Percentiles rank a stretch among this genome's conserved stretches.
phyloP scores from a whole-genome alignment of 2,113 vertebrate genomes.

The Muntiacus reevesi region DNA sequence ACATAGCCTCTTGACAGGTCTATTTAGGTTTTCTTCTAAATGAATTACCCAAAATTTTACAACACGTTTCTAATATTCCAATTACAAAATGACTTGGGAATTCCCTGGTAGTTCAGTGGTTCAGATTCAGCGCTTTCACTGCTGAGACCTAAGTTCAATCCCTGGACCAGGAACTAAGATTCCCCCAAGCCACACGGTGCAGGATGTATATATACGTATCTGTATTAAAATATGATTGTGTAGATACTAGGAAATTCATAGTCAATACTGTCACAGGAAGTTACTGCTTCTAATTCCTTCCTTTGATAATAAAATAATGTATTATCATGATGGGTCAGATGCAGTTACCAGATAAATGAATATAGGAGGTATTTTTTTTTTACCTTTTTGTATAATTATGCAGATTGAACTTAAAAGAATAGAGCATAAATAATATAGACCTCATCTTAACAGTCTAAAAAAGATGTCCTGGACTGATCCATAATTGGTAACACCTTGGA shows the following conservation, averaged over 20 bases:
- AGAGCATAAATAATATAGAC: neutral
- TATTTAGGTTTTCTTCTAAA: neutral
- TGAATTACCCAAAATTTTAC: neutral
- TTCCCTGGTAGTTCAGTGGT: neutral
- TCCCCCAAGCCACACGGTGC: neutral
- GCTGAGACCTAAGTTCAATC: neutral
- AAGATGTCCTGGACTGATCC: neutral
- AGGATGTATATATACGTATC: neutral
- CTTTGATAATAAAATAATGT: neutral
- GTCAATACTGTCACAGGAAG: neutral
- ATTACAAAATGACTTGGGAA: neutral
- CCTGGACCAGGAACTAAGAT: neutral
- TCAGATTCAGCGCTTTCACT: neutral
- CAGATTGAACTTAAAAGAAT: neutral
- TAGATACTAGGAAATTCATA: neutral
- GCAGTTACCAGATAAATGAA: neutral
- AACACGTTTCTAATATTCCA: neutral
- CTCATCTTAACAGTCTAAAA: neutral
- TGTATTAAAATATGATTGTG: neutral
- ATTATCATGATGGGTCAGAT: neutral
- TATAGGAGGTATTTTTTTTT: neutral
- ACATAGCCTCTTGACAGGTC: neutral
- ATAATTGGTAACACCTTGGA: neutral
- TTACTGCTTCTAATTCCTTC: neutral
- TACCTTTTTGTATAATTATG: neutral